Evolutionary conservation across 2,888 invertebrate species (phyloP).

Genomic region (Ophion ventricosus): DNA sequence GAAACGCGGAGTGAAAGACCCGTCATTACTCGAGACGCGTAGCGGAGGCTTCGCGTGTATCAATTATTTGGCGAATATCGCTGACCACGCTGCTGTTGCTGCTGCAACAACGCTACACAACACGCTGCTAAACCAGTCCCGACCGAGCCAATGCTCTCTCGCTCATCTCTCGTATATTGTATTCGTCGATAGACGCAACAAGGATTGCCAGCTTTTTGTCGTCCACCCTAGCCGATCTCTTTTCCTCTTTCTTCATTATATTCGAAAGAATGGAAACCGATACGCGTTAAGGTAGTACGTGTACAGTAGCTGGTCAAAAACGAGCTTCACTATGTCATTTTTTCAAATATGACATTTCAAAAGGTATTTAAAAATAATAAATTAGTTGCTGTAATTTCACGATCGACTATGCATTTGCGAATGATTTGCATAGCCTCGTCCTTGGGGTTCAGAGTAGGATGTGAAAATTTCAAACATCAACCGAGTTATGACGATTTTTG

Average conservation of each 20-base stretch:
- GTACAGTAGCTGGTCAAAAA: no score
- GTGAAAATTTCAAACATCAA: no score
- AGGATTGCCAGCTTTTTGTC: conserved; percentile 21
- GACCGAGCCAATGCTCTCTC: conserved; percentile 9
- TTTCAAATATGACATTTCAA: neutral
- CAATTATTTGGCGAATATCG: conserved; percentile 75
- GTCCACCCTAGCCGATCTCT: neutral
- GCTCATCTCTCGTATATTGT: conserved; percentile 29
- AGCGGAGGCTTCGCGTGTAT: conserved; percentile 70
- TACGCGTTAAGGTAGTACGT: neutral
- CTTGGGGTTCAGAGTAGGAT: no score
- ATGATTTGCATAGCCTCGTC: no score
- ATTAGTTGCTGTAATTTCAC: no score
- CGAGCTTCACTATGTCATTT: no score
- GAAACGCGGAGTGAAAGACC: conserved; percentile 55
- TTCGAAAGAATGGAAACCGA: conserved; percentile 4
- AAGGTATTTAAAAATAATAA: neutral
- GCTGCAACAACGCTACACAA: conserved; percentile 6
- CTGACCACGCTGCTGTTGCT: conserved; percentile 28
- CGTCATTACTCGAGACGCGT: conserved; percentile 64
- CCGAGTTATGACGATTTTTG: no score
- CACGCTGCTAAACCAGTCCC: conserved; percentile 53
- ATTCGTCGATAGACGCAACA: conserved; percentile 38
- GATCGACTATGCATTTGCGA: no score
- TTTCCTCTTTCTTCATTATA: neutral